A percentile compares a stretch with the other conserved stretches of the same genome.
Evolutionary conservation across 2,888 invertebrate genomes (phyloP).

Genomic region (Brachylomia viminalis): DNA sequence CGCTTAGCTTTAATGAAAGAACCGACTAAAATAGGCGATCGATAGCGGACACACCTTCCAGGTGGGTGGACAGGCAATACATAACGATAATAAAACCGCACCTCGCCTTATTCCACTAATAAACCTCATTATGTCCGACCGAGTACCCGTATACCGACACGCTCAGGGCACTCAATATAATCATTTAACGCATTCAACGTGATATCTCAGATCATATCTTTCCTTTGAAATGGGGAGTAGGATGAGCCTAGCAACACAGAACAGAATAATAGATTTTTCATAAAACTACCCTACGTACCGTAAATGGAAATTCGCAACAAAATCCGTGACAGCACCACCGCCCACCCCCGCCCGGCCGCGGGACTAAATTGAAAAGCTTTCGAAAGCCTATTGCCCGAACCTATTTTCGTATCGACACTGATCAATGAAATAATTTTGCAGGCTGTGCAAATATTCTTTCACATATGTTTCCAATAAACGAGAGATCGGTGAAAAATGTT

Average conservation of each 20-base stretch:
- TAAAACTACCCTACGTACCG: slow-evolving; percentile 55
- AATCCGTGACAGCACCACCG: slow-evolving; percentile 68
- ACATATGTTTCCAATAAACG: slow-evolving; percentile 58
- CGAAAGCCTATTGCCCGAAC: slow-evolving; percentile 71
- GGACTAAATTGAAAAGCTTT: slow-evolving; percentile 77
- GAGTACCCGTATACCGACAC: slow-evolving; percentile 54
- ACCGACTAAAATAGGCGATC: slow-evolving; percentile 71
- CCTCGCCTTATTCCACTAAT: slow-evolving; percentile 79
- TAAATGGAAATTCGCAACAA: slow-evolving; percentile 55
- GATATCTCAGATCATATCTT: slow-evolving; percentile 41
- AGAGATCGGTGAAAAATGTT: slow-evolving; percentile 39
- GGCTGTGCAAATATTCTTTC: slow-evolving; percentile 73
- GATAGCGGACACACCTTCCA: slow-evolving; percentile 79
- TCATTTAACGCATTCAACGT: slow-evolving; percentile 30
- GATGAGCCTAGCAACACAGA: slow-evolving; percentile 12
- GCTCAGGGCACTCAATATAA: slow-evolving; percentile 44
- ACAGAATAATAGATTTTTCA: slow-evolving; percentile 51
- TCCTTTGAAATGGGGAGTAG: slow-evolving; percentile 28
- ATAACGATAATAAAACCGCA: slow-evolving; percentile 80
- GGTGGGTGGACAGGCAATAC: slow-evolving; percentile 75
- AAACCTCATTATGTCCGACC: slow-evolving; percentile 78
- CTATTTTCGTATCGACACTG: slow-evolving; percentile 71
- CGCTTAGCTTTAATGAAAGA: slow-evolving; percentile 64
- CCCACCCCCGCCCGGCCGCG: slow-evolving; percentile 49
- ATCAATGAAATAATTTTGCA: slow-evolving; percentile 77